Base-by-base conservation (phyloP, 1,140 invertebrate species). In the Sminthurinus signatus region DNA sequence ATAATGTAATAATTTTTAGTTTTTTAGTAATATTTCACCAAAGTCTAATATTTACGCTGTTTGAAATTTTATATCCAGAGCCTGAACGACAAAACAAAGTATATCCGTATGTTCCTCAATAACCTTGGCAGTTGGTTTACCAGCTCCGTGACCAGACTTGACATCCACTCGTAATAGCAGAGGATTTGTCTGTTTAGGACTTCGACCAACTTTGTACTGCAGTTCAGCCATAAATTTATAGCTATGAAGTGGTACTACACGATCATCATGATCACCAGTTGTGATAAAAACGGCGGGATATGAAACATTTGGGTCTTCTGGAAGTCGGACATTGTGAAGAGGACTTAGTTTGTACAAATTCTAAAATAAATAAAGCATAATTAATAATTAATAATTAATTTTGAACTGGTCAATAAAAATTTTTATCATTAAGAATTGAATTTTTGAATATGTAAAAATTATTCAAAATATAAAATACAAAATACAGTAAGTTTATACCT, bases 261-360 rank as follows among this genome's bases (percentile, higher is more conserved):
- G 75, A 71, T 85, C 84, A 74, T 86, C 84, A 73, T 86, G 85
- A 74, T 86, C 85, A n/a, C 80, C 84, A 15, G 84, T 86, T 46
- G 82, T 64, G 48, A 85, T 67, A 5, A 86, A 73, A 1, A 77
- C 77, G 15, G 83, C 28, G 12, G 12, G 25, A 57, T 44, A 43
- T 8, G 32, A 36, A 5, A 36, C 5, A 36, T 15, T 8, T n/a
- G n/a, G n/a, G n/a, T 74, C 69, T 27, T 80, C 74, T 0, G 91
- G 90, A 19, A 84, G 73, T 48, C 80, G 79, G 5, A 98, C 86
- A 76, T 97, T 98, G 78, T 99, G 96, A 10, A 98, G 78, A 1
- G 96, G 96, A 12, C 96, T 98, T 79, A 91, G 96, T 78, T 93
- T 93, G 28, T 87, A 81, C 12, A 98, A 76, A 79, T 89, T 90